Evolutionary conservation across 2,888 invertebrate species (phyloP).

Genomic region (Athalia circularis): DNA sequence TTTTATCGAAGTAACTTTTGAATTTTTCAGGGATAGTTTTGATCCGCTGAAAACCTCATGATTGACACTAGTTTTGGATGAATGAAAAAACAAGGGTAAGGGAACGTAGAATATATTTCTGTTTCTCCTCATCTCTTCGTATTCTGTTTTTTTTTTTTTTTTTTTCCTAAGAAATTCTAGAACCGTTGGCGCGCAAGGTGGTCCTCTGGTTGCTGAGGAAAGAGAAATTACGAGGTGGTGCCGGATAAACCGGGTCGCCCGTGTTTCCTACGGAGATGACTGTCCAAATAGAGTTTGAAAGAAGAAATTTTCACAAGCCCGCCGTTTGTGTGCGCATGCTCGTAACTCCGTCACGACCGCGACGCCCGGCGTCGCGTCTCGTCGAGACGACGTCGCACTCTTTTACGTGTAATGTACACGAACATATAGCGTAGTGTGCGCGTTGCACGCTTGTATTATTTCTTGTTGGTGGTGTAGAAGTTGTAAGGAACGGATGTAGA

Average conservation of each 20-base stretch:
- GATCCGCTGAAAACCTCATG: neutral
- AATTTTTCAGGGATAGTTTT: too few relatives aligned
- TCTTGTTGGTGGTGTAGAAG: slow-evolving; percentile 36
- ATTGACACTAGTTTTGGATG: neutral
- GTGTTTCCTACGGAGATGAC: slow-evolving; percentile 28
- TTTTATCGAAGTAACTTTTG: too few relatives aligned
- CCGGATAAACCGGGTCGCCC: slow-evolving; percentile 24
- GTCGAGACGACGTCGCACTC: neutral
- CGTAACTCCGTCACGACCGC: slow-evolving; percentile 46
- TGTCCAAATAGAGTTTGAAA: slow-evolving; percentile 40
- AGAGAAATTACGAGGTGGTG: slow-evolving; percentile 33
- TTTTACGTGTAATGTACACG: too few relatives aligned
- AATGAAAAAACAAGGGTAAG: slow-evolving; percentile 3
- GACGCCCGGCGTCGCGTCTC: neutral
- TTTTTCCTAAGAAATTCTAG: neutral
- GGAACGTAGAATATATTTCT: too few relatives aligned
- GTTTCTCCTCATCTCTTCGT: neutral
- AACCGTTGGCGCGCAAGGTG: slow-evolving; percentile 26
- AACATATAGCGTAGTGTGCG: too few relatives aligned
- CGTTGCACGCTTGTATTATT: neutral
- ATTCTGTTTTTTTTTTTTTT: neutral
- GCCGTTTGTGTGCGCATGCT: slow-evolving; percentile 48
- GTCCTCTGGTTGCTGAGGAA: slow-evolving; percentile 18
- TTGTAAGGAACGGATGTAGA: slow-evolving; percentile 46
- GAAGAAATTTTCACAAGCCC: slow-evolving; percentile 3